Percentiles rank a stretch among this genome's conserved stretches.
phyloP scores from a whole-genome alignment of 2,113 vertebrate species.

The Callospermophilus lateralis region DNA sequence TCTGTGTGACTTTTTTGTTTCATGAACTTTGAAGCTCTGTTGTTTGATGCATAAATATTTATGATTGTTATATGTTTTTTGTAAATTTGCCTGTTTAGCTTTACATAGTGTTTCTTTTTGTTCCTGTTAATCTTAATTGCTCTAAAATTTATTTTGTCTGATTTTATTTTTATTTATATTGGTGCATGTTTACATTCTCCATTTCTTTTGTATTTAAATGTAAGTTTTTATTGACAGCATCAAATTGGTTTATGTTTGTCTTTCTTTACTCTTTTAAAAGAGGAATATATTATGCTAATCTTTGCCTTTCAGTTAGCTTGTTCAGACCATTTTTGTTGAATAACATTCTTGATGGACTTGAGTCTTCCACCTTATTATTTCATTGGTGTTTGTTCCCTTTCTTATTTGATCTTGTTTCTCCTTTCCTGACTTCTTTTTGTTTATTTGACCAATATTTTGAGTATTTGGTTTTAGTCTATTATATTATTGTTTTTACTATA shows the following conservation, averaged over 20 bases:
- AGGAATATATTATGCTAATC: background rate
- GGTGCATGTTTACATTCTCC: background rate
- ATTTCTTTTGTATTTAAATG: background rate
- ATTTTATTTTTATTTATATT: background rate
- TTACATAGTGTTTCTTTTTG: background rate
- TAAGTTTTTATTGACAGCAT: background rate
- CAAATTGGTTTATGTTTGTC: background rate
- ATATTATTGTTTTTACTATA: background rate
- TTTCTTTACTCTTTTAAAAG: background rate
- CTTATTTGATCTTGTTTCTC: background rate
- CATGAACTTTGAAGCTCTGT: background rate
- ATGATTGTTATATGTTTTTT: background rate
- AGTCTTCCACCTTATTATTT: background rate
- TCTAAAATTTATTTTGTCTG: background rate
- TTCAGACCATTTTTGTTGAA: background rate
- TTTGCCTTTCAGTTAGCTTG: background rate
- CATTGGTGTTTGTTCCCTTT: constrained; percentile 3
- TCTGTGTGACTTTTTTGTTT: background rate
- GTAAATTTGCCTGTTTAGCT: background rate
- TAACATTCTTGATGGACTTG: background rate
- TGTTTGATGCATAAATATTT: background rate
- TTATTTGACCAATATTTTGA: background rate
- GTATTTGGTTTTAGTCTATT: background rate
- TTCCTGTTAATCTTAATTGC: background rate
- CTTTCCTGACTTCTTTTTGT: background rate